Evolutionary conservation across 2,113 vertebrate genomes (phyloP), one percentile per base, ranked within the genome.

Genomic region (Mesitornis unicolor): DNA sequence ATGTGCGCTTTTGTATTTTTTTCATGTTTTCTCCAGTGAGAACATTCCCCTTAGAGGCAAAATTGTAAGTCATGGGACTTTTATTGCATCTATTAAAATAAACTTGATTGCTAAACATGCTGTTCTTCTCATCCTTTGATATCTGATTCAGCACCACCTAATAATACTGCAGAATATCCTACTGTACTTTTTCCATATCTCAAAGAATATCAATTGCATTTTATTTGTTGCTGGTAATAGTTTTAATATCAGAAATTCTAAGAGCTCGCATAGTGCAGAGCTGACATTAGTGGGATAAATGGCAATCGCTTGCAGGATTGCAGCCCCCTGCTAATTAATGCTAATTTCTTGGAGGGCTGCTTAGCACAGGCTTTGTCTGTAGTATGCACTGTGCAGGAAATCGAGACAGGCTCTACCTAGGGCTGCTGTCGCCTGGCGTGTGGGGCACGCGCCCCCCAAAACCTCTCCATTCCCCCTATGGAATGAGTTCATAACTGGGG

Each of bases 201-300:
- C 71, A 85, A 88, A 65, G 48, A 94, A 10, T 70, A 83, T 80
- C 11, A 74, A 19, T 70, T 81, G 36, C 28, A 19, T 90, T 93
- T 86, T 67, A 86, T 90, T 95, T 96, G 82, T 71, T 71, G 60
- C 78, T 6, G 3, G 42, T 80, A 93, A 73, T 17, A 45, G 80
- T 85, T 94, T 83, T 82, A 73, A 80, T 43, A 67, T 59, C 75
- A 88, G 50, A 80, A 96, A 93, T 90, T 73, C 21, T 86, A 76
- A 78, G 81, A 71, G 35, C 51, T 75, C 71, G 51, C 0, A 0
- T 40, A 48, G 79, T 1, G 43, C 68, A 50, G 60, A 64, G 57
- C 73, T 26, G 54, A 78, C 54, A 35, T 80, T 61, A 64, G 45
- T 59, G 61, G 61, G 51, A 80, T 84, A 85, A 97, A 68, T 82